phyloP scores from a whole-genome alignment of 1,140 invertebrate genomes.

The Centruroides sculpturatus region DNA sequence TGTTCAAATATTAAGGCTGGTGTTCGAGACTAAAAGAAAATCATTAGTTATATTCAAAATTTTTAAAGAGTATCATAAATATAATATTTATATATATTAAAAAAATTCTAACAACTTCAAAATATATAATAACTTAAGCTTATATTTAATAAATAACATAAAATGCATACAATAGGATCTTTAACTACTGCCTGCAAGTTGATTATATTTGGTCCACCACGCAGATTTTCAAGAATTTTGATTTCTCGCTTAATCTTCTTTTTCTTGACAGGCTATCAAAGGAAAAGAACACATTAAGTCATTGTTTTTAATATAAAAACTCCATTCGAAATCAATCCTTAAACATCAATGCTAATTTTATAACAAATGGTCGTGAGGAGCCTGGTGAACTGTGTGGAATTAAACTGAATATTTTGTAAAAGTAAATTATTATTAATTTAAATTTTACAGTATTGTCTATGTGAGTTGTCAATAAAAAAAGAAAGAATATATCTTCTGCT shows the following conservation, averaged over 20 bases:
- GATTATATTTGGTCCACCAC: conserved; percentile 97
- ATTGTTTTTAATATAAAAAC: no score
- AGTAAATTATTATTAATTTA: no score
- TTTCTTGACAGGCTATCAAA: conserved; percentile 90
- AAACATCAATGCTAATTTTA: no score
- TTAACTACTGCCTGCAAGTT: conserved; percentile 94
- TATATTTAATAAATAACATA: background rate
- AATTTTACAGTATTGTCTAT: no score
- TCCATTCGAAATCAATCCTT: no score
- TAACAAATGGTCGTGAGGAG: no score
- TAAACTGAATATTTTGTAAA: no score
- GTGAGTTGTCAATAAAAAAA: no score
- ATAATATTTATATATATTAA: background rate
- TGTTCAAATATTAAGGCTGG: conserved; percentile 98
- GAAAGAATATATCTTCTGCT: no score
- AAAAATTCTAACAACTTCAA: background rate
- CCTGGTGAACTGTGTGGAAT: no score
- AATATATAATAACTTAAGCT: background rate
- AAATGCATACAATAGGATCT: conserved; percentile 62
- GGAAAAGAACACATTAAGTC: conserved; percentile 1
- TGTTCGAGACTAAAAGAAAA: conserved; percentile 55
- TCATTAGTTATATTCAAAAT: conserved; percentile 1
- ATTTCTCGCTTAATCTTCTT: conserved; percentile 99
- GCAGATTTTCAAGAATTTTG: conserved; percentile 97
- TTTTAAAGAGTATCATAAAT: background rate